Evolutionary conservation across 2,888 invertebrate genomes (phyloP).

Genomic region (Xestia rhomboidea): DNA sequence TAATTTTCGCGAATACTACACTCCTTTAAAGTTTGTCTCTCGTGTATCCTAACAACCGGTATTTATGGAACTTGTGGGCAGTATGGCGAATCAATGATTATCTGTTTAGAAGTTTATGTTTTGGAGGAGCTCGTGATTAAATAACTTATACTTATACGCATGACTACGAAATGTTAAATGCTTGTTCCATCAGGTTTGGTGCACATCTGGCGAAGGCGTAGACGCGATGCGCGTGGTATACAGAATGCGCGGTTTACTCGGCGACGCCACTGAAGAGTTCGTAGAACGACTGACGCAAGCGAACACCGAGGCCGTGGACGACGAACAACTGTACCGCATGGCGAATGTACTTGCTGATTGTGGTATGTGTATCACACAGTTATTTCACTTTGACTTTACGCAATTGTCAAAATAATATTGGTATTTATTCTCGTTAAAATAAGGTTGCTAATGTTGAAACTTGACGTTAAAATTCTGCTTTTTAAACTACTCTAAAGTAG

Average conservation of each 20-base stretch:
- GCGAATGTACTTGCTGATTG: constrained; percentile 88
- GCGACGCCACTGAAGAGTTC: constrained; percentile 99
- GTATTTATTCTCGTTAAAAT: not conserved
- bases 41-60: not conserved
- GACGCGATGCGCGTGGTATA: constrained; percentile 99
- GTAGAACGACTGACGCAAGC: constrained; percentile 97
- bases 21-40: too few relatives aligned
- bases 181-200: constrained; percentile 92
- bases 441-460: not conserved
- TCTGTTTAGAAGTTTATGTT: not conserved
- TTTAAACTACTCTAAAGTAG: not conserved
- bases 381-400: not conserved
- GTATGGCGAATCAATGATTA: not conserved
- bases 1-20: not conserved
- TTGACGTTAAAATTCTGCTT: not conserved
- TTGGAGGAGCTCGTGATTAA: too few relatives aligned
- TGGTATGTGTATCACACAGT: constrained; percentile 69
- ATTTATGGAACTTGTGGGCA: not conserved
- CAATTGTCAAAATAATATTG: not conserved
- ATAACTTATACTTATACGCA: not conserved
- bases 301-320: constrained; percentile 96
- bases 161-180: not conserved
- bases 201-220: constrained; percentile 96
- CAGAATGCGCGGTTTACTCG: constrained; percentile 98
- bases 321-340: constrained; percentile 96